Evolutionary conservation across 2,888 invertebrate genomes (phyloP), one percentile per base, ranked within the genome.

Genomic region (Clanis bilineata): DNA sequence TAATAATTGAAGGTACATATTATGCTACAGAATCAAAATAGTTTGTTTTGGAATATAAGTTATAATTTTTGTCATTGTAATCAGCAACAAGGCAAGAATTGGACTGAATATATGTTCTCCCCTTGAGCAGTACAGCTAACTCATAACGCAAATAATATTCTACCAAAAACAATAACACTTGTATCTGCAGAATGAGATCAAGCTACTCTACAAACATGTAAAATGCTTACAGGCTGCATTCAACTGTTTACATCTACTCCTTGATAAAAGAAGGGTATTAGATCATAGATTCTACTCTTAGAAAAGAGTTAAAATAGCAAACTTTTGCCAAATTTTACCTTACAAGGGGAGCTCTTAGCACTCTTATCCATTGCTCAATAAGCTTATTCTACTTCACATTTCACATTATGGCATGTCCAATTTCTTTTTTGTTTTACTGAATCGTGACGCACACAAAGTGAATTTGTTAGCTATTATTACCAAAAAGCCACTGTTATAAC

Each of bases 281-380:
- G 58, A 58, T 47, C 36, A 22, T 51, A 51, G 18, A 51, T 51
- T 15, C 47, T 47, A 58, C 23, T 12, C 43, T 64, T 18, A 51
- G 64, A 74, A 73, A 75, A 77, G 63, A 66, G 66, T 60, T 62
- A 70, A 69, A 67, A 72, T 74, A 82, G 75, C 72, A 77, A 78
- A 77, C 80, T 65, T 80, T 76, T 70, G 77, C 79, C 76, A 80
- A 79, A 77, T 81, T 83, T 92, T 92, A 92, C 92, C 92, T 92
- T 85, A 88, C 89, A 91, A 84, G 90, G 90, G 82, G 90, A 90
- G 80, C 80, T 88, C 82, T 85, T 88, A 83, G 76, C 82, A 81
- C 82, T 87, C 76, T 86, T 87, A 88, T 92, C 91, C 92, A 92
- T 92, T 74, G 83, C 88, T 88, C 75, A 83, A 74, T 68, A 79